Evolutionary conservation across 2,888 invertebrate genomes (phyloP).

Genomic region (Meiosimyza decipiens): DNA sequence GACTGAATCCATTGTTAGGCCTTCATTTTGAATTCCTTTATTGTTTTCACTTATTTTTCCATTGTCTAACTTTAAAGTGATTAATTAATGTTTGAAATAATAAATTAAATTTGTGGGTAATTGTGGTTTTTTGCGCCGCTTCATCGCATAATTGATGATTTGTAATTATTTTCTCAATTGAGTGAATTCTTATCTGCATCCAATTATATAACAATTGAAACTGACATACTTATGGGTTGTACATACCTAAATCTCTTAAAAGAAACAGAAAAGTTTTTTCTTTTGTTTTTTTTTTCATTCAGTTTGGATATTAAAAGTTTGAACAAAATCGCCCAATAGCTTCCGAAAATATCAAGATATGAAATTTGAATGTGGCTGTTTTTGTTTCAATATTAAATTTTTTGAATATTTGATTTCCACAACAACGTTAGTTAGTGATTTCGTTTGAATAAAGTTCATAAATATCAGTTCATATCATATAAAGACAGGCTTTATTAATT

Average conservation of each 20-base stretch:
- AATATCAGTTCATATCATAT: no score
- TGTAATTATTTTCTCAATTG: constrained; percentile 2
- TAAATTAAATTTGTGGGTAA: constrained; percentile 13
- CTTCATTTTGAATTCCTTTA: no score
- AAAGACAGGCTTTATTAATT: no score
- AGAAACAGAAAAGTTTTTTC: neutral
- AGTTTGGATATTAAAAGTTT: neutral
- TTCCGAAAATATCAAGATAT: neutral
- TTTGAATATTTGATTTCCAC: no score
- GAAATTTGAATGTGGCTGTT: no score
- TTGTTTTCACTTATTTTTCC: no score
- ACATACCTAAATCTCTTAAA: neutral
- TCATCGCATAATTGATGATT: constrained; percentile 21
- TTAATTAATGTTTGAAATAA: no score
- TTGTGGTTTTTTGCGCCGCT: constrained; percentile 7
- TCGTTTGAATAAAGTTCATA: no score
- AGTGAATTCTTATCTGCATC: neutral
- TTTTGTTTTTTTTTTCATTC: neutral
- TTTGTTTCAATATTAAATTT: no score
- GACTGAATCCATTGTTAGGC: no score
- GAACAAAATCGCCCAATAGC: neutral
- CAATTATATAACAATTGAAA: neutral
- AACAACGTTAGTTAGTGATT: no score
- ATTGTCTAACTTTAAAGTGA: no score
- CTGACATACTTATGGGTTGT: neutral